These are phyloP conservation scores for Sphaerodactylus townsendi DNA, from an alignment of 2,113 vertebrate species.

Conservation along the genomic window DNA sequence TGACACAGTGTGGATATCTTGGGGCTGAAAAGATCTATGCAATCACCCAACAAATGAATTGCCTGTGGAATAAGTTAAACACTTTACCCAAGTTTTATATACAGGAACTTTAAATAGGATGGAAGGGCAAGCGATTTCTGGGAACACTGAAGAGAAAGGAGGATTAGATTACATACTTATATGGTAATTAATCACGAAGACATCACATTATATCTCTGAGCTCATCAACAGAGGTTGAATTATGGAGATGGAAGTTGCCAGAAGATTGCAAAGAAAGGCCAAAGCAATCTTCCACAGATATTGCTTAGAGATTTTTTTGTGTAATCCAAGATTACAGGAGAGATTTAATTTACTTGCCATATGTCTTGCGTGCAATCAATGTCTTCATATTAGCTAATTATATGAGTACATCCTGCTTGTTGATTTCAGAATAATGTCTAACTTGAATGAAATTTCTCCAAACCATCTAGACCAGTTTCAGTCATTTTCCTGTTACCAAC, in stretches of 20 bases:
- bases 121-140: neutral
- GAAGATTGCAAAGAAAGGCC: neutral
- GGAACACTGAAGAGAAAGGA: neutral
- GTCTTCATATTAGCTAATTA: too few relatives aligned
- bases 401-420: too few relatives aligned
- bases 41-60: constrained; percentile 24
- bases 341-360: neutral
- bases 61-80: constrained; percentile 16
- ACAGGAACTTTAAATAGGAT: constrained; percentile 16
- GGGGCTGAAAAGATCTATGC: constrained; percentile 34
- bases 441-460: too few relatives aligned
- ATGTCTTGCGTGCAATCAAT: too few relatives aligned
- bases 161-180: neutral
- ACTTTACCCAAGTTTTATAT: neutral
- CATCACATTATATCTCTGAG: neutral
- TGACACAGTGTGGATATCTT: constrained; percentile 43
- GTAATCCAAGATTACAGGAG: neutral
- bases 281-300: neutral
- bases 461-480: too few relatives aligned
- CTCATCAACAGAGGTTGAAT: neutral
- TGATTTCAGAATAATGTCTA: too few relatives aligned
- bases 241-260: neutral
- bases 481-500: too few relatives aligned
- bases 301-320: neutral
- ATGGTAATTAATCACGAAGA: constrained; percentile 3